Evolutionary conservation across 1,140 invertebrate species (phyloP), one percentile per base, ranked within the genome.

Genomic region (Heliconius congener): DNA sequence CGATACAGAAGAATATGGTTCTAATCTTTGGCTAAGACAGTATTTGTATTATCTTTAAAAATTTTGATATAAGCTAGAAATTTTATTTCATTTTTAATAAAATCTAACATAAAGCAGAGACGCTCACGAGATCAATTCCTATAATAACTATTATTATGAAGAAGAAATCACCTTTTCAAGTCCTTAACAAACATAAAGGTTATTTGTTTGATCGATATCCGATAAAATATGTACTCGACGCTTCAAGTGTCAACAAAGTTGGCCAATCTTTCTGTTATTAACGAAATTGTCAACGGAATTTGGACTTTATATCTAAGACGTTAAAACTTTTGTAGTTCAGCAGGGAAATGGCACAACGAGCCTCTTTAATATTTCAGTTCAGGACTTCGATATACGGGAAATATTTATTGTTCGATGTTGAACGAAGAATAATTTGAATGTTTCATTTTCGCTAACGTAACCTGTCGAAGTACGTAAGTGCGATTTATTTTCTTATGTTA

Each of bases 221-320:
- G 77, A 78, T 77, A 74, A 83, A 83, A 87, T 84, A 81, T 86
- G 84, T 87, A 81, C 83, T 85, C 74, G 57, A 83, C 81, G 82
- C 76, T 72, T 82, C 79, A 76, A 84, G 77, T 76, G 82, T 87
- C 84, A 85, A 85, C 81, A 84, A 85, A 84, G 84, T 85, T 86
- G 79, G 73, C 80, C 84, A 82, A 85, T 87, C 81, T 87, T 86
- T 84, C 81, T 79, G 82, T 86, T 84, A 85, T 84, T 85, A 84
- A 83, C 8, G 13, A 66, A 27, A 66, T 5, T 16, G 11, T 16
- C 27, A 30, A 66, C 16, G 8, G 27, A 66, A 30, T 66, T 66
- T 27, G 9, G 11, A 66, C 23, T 23, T 66, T 66, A 66, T 66
- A 1, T 30, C 27, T 66, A 30, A 30, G 27, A 30, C 1, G 27